Base-by-base conservation (phyloP, 1,140 invertebrate species). In the Drosophila guanche region DNA sequence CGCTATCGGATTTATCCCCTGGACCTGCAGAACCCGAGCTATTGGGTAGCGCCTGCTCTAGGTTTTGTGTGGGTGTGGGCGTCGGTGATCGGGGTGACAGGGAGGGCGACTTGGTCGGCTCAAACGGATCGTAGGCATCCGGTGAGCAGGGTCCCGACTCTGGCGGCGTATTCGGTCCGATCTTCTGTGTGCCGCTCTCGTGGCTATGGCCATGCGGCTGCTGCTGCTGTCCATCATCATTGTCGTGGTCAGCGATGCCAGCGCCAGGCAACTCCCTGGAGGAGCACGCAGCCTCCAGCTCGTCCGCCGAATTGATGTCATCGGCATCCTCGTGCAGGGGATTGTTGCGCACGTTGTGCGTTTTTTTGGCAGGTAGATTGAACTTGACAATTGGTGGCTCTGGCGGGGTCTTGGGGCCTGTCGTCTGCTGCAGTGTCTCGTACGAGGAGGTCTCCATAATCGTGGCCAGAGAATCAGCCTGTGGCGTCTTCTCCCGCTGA, bases 81-180 rank as follows among this genome's bases (percentile, higher is more conserved):
- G 66, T 91, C 86, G 37, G 90, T 61, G 77, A 93, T 70, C 88
- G 92, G 43, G 90, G 93, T 69, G 76, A 92, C 40, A 71, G 91
- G 0, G 95, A 96, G 2, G 96, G 93, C 3, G 96, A 97, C 85
- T 96, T 96, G 1, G 96, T 97, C 1, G 96, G 96, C 84, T 97
- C 96, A 88, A 96, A 97, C 1, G 96, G 96, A 94, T 97, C 96
- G 90, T 97, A 97, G 3, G 94, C 95, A 88, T 96, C 96, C 20
- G 90, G 90, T 7, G 91, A 90, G 29, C 90, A 90, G 4, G 90
- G 91, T 8, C 85, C 90, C 22, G 91, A 91, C 45, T 92, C 91
- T 3, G 90, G 91, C 20, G 92, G 90, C 14, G 91, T 91, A 56
- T 90, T 92, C 0, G 92, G 92, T 4, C 92, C 92, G 45, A 92